Evolutionary conservation across 2,797 vertebrate species (phyloP), one percentile per base, ranked within the genome.

Genomic region (Oreortyx pictus): DNA sequence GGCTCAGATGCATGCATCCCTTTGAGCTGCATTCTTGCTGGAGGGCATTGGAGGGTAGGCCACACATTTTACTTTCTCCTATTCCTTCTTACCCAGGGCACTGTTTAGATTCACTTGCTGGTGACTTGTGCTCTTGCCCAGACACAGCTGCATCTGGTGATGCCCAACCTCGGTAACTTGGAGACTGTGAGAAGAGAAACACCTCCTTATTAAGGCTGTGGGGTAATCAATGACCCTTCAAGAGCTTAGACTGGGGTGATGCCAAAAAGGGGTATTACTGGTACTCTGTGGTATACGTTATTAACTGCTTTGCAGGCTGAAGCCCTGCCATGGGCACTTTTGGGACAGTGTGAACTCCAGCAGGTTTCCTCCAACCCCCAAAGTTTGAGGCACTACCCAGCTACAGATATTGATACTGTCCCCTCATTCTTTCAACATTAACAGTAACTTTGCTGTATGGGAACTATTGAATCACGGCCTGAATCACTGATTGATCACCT

Each of bases 1-100:
- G 17, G 24, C 20, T 49, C 44, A 41, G 31, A 52, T 7, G 41
- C 17, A 7, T 0, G 1, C 0, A 1, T 22, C 14, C 41, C n/a
- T 54, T 15, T 11, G 50, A 41, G 67, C 31, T 66, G 31, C 27
- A 5, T 22, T 59, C 44, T 29, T 13, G 29, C 0, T 52, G 25
- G 49, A 3, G 16, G 50, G 35, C 52, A 4, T n/a, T 17, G 47
- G 6, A 73, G 10, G 25, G 22, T n/a, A 49, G 68, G 25, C 56
- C 29, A 24, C 44, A 47, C 31, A 8, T 20, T 73, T 73, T 3
- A 3, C 54, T 33, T 37, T 23, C 17, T 82, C 27, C 52, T 71
- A 15, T 23, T 60, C 15, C 29, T 25, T 56, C 20, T 35, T 44
- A 31, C 29, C 33, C 18, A 20, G 47, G 46, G 33, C 24, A 15